Percentiles rank a stretch among this genome's conserved stretches.
Evolutionary conservation across 2,797 vertebrate species (phyloP).

Genomic region (Choloepus didactylus): DNA sequence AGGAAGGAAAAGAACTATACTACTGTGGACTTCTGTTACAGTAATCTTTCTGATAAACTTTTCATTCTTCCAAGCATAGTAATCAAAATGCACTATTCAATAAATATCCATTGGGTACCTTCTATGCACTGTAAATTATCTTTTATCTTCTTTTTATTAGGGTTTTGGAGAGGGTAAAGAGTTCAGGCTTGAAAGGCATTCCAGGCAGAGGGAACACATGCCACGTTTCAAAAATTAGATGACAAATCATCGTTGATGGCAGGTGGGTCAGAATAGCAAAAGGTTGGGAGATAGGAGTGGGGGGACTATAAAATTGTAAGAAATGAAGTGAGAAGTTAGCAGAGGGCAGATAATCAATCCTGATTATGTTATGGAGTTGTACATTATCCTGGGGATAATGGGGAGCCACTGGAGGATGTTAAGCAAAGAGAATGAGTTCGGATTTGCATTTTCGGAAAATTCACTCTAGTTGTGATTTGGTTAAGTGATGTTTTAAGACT

Average conservation of each 20-base stretch:
- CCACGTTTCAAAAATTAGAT: background rate
- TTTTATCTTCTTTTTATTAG: background rate
- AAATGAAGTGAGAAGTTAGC: background rate
- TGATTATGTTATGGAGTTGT: background rate
- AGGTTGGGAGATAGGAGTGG: background rate
- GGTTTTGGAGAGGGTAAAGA: background rate
- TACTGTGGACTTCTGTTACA: background rate
- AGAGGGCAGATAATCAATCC: background rate
- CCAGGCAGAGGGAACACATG: background rate
- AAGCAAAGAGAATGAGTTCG: slow-evolving; percentile 24
- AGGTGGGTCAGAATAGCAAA: background rate
- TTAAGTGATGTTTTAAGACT: background rate
- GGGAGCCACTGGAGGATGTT: background rate
- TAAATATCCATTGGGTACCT: background rate
- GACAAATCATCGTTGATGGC: background rate
- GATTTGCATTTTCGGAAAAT: slow-evolving; percentile 39
- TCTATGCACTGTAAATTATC: background rate
- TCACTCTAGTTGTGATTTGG: background rate
- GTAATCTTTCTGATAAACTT: background rate
- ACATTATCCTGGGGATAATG: background rate
- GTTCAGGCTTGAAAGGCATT: slow-evolving; percentile 21
- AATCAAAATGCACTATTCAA: slow-evolving; percentile 14
- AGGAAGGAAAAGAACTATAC: background rate
- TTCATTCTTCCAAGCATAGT: background rate
- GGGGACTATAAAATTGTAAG: background rate